These are phyloP conservation scores for Melolontha melolontha DNA, from an alignment of 2,888 invertebrate species.

Conservation along the genomic window DNA sequence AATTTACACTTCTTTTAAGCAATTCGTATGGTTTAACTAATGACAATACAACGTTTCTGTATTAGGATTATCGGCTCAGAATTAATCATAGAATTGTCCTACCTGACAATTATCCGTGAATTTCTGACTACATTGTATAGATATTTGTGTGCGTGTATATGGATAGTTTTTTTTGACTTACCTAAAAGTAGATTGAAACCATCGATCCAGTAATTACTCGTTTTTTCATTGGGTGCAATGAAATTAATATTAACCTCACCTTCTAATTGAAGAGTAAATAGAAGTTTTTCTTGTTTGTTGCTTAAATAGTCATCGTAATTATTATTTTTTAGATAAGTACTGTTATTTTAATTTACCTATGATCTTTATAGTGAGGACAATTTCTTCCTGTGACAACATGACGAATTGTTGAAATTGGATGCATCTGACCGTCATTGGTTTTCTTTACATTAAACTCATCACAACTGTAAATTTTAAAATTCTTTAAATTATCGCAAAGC, in stretches of 20 bases:
- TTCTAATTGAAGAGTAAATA: slow-evolving; percentile 59
- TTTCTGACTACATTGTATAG: no score
- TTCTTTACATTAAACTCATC: slow-evolving; percentile 36
- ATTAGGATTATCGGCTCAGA: no score
- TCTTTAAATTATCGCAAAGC: slow-evolving; percentile 48
- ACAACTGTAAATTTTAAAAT: slow-evolving; percentile 47
- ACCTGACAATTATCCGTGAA: no score
- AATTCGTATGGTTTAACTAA: no score
- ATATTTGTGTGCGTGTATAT: no score
- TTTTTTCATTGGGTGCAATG: slow-evolving; percentile 57
- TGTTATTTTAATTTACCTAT: slow-evolving; percentile 52
- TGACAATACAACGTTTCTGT: no score
- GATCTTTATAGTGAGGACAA: slow-evolving; percentile 58
- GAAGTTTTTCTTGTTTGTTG: slow-evolving; percentile 53
- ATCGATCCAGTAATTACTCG: slow-evolving; percentile 60
- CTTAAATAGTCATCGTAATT: slow-evolving; percentile 39
- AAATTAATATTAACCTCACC: slow-evolving; percentile 57
- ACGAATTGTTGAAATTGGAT: slow-evolving; percentile 50
- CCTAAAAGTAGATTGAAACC: slow-evolving; percentile 59
- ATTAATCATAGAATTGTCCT: no score
- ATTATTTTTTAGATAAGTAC: not conserved
- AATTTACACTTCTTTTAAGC: no score
- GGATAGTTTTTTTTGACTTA: slow-evolving; percentile 42
- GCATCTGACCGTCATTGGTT: slow-evolving; percentile 3
- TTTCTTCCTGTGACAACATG: slow-evolving; percentile 60